Base-by-base conservation (phyloP, 2,797 vertebrate species). In the Neosilurus hyrtlii region DNA sequence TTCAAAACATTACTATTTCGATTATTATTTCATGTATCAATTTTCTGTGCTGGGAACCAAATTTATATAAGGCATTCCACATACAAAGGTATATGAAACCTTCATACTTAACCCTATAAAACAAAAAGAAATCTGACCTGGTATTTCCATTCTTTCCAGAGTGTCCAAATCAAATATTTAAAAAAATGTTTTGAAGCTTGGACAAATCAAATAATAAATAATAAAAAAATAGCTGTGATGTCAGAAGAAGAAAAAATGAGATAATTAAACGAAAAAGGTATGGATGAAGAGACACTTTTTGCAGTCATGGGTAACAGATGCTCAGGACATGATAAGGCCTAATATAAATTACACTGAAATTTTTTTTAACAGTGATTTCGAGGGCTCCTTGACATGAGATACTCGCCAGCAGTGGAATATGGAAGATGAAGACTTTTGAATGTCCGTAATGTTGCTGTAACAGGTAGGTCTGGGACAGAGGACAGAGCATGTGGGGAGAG, bases 381-480 rank as follows among this genome's bases (percentile, higher is more conserved):
- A 75, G 71, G 63, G 83, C 85, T 82, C 70, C 76, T 73, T 56
- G 77, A 68, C 78, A 12, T 37, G 63, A 80, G 68, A 78, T 70
- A 71, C 82, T 76, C 84, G 65, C 82, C 57, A 59, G 85, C 66
- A 57, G 56, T 35, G 63, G 65, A 77, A 67, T 26, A 7, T 43
- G 35, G 65, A 56, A 59, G 73, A 71, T 92, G 63, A 89, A 89
- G 89, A 90, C 91, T 92, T 87, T 88, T 78, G 78, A 90, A 92
- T 91, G 88, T 90, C 92, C 77, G 87, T 30, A 67, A 89, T 86
- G 89, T 89, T 79, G 37, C 91, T 90, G 87, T 82, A 70, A 71
- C 49, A 54, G 35, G 73, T 80, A 62, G 66, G 70, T 66, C 80
- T 80, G 18, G 74, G 62, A 49, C 59, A 52, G 57, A 26, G 79